Conservation (phyloP, 2,797 vertebrate genomes). For the Poeciliopsis gracilis region DNA sequence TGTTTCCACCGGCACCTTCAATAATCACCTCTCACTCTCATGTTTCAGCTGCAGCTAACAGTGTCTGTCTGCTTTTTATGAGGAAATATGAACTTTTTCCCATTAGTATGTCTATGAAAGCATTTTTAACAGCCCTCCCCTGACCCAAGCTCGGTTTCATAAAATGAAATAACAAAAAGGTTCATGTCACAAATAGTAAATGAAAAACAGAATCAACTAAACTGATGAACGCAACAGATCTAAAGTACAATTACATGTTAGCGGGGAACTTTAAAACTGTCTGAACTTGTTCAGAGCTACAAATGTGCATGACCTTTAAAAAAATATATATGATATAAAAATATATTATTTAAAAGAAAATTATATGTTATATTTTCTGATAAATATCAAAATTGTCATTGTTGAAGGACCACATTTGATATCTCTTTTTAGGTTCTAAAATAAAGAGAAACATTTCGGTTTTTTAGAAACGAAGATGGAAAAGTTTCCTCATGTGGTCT, state of each 20-base stretch:
- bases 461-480: too few relatives aligned
- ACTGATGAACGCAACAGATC: background rate
- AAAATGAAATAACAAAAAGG: background rate
- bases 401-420: too few relatives aligned
- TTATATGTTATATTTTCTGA: too few relatives aligned
- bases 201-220: background rate
- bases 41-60: background rate
- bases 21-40: background rate
- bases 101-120: background rate
- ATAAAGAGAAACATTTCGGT: too few relatives aligned
- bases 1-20: background rate
- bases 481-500: too few relatives aligned
- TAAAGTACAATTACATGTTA: background rate
- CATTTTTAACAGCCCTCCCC: background rate
- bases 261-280: background rate
- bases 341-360: too few relatives aligned
- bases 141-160: background rate
- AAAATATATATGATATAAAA: too few relatives aligned
- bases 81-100: background rate
- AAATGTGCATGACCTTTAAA: too few relatives aligned
- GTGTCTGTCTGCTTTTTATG: background rate
- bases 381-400: too few relatives aligned
- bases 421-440: too few relatives aligned
- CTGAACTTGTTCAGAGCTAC: too few relatives aligned
- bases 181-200: background rate